These are phyloP conservation scores for Leptinotarsa texana DNA, from an alignment of 1,140 invertebrate species.

Conservation along the genomic window DNA sequence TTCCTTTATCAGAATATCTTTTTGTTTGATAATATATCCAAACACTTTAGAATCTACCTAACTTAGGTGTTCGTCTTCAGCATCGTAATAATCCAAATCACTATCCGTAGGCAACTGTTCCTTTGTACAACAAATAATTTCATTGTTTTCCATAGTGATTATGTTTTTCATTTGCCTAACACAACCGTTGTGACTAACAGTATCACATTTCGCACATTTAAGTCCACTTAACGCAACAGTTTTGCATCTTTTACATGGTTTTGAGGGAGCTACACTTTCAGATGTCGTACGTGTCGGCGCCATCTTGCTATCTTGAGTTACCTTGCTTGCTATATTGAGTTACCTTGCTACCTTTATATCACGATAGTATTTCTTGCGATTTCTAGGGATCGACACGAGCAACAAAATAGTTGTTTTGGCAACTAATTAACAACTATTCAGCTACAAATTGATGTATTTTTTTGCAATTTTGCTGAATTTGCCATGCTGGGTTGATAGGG, in stretches of 20 bases:
- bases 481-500: too few relatives aligned
- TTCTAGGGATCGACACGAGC: too few relatives aligned
- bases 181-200: constrained; percentile 19
- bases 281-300: neutral
- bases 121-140: constrained; percentile 21
- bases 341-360: too few relatives aligned
- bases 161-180: constrained; percentile 19
- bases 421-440: too few relatives aligned
- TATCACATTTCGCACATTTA: constrained; percentile 19
- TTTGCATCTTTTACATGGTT: constrained; percentile 19
- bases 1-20: constrained; percentile 15
- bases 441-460: too few relatives aligned
- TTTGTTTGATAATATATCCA: constrained; percentile 21
- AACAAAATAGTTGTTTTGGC: too few relatives aligned
- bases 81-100: constrained; percentile 12
- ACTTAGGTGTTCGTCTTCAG: constrained; percentile 13
- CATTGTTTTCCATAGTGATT: constrained; percentile 8
- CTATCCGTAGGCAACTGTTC: neutral
- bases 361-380: too few relatives aligned
- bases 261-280: neutral
- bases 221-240: constrained; percentile 13
- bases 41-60: constrained; percentile 12
- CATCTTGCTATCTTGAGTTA: neutral
- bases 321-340: too few relatives aligned
- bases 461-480: too few relatives aligned